Base-by-base conservation (phyloP, 2,797 vertebrate genomes). In the Enteromius paludinosus region DNA sequence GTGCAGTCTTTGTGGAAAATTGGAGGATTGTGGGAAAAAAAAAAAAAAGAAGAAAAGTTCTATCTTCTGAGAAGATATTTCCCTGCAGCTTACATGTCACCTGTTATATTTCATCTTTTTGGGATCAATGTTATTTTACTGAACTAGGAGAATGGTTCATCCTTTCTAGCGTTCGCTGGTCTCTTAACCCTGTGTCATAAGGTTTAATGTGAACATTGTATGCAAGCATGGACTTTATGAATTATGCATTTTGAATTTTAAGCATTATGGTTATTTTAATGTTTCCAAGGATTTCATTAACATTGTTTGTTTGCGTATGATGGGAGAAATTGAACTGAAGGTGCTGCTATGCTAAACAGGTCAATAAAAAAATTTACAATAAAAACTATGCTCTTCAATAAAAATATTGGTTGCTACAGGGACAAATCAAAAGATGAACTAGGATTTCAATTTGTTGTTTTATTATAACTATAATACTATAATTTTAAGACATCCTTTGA, bases 341-440 rank as follows among this genome's bases (percentile, higher is more conserved):
- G 95, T 96, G 96, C 96, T 97, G 95, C 95, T 96, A 96, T 90
- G 91, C 90, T 90, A 89, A 87, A 88, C 66, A 83, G 81, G 85
- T 84, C 43, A 85, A 88, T 86, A 83, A 88, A 85, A 81, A 71
- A 20, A 64, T 33, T 33, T 61, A 66, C 70, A 81, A 64, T 20
- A 33, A 74, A 64, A 64, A 33, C 8, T 47, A 17, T 43, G 30
- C 25, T 68, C 0, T 3, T 35, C 5, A 35, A 47, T 45, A 20
- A 45, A 76, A 47, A 33, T 4, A 25, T 43, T 18, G 72, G 23
- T n/a, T 45, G 14, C 41, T 23, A 30, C 7, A 0, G 17, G 17
- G 10, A 20, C 28, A 52, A 6, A 17, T 30, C 10, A 30, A 30
- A 12, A 30, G 7, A 72, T 15, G 28, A 54, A 35, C 56, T 25